Percentiles rank a stretch among this genome's conserved stretches.
phyloP scores from a whole-genome alignment of 2,888 invertebrate species.

The Scrobipalpa atriplicella region DNA sequence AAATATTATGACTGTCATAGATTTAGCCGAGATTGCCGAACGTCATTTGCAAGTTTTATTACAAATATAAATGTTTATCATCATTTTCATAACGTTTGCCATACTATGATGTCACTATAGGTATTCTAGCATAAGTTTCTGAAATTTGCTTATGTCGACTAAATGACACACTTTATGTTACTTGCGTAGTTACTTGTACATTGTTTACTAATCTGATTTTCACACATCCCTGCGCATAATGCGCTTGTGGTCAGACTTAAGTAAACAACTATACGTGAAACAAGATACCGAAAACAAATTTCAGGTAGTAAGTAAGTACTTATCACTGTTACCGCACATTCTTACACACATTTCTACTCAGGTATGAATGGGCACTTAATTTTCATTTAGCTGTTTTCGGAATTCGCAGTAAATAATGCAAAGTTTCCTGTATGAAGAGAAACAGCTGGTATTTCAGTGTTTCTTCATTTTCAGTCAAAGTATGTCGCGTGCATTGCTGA shows the following conservation, averaged over 20 bases:
- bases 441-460: conserved; percentile 8
- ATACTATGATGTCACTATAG: too few species aligned
- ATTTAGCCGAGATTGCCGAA: too few species aligned
- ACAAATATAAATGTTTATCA: too few species aligned
- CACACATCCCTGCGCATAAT: background rate
- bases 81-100: too few species aligned
- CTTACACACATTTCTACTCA: background rate
- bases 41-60: too few species aligned
- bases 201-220: conserved; percentile 1
- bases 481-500: background rate
- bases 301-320: background rate
- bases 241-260: conserved; percentile 4
- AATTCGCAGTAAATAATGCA: conserved; percentile 20
- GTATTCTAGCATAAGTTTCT: too few species aligned
- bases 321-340: background rate
- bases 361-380: conserved; percentile 32
- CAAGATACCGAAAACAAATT: background rate
- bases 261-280: background rate
- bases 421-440: conserved; percentile 14
- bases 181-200: too few species aligned
- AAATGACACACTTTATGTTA: background rate
- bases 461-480: background rate
- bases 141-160: too few species aligned
- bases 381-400: conserved; percentile 32
- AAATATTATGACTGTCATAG: too few species aligned